Evolutionary conservation across 2,888 invertebrate species (phyloP).

Genomic region (Drosophila helvetica): DNA sequence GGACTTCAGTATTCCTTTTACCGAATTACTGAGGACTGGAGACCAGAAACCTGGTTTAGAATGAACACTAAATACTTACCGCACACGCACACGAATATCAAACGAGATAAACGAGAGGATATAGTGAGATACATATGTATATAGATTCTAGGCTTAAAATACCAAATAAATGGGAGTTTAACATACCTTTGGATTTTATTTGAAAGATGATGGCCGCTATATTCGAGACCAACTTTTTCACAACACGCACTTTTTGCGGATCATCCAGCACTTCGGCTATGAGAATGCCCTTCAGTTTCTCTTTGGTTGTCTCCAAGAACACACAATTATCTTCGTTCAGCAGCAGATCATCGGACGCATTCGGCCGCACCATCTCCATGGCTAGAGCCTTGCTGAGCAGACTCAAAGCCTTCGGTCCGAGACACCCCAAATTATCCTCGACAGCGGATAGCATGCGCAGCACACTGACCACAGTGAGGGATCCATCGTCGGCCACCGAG

Average conservation of each 20-base stretch:
- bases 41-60: too few species aligned
- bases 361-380: conserved; percentile 89
- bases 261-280: conserved; percentile 88
- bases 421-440: conserved; percentile 92
- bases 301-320: conserved; percentile 92
- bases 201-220: conserved; percentile 90
- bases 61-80: not conserved
- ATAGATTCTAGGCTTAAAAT: not conserved
- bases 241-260: conserved; percentile 87
- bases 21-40: too few species aligned
- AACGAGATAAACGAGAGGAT: too few species aligned
- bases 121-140: not conserved
- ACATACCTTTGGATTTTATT: conserved; percentile 85
- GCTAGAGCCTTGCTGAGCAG: conserved; percentile 90
- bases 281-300: conserved; percentile 91
- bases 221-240: conserved; percentile 90
- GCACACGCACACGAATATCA: not conserved
- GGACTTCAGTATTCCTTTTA: too few species aligned
- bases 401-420: conserved; percentile 91
- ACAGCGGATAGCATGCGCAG: conserved; percentile 91
- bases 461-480: conserved; percentile 87
- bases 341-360: conserved; percentile 90
- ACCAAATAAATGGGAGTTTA: not conserved
- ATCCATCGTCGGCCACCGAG: conserved; percentile 83
- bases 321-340: conserved; percentile 90